Evolutionary conservation across 2,797 vertebrate genomes (phyloP).

Genomic region (Salarias fasciatus): DNA sequence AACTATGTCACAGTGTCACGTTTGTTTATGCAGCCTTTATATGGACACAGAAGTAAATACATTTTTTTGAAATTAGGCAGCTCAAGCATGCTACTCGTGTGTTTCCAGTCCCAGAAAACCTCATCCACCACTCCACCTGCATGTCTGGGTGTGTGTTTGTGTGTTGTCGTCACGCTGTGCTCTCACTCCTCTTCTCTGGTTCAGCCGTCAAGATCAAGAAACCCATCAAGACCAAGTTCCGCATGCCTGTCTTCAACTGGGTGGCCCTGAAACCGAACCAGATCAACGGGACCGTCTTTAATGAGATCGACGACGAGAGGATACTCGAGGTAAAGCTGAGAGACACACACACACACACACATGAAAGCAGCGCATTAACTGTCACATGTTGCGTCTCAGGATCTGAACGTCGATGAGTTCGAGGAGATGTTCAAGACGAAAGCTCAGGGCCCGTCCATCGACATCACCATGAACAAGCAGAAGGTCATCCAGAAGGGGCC

Average conservation of each 20-base stretch:
- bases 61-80: conserved; percentile 14
- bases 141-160: conserved; percentile 20
- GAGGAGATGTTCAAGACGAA: conserved; percentile 99
- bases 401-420: conserved; percentile 95
- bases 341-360: too few relatives aligned
- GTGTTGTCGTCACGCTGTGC: neutral
- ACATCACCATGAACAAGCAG: conserved; percentile 87
- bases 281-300: conserved; percentile 98
- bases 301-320: conserved; percentile 95
- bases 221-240: conserved; percentile 98
- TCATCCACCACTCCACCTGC: conserved; percentile 30
- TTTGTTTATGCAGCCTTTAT: neutral
- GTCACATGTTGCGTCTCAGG: conserved; percentile 72
- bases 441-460: conserved; percentile 91
- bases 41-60: neutral
- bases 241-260: conserved; percentile 98
- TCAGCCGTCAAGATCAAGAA: conserved; percentile 98
- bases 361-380: neutral
- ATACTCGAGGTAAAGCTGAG: conserved; percentile 91
- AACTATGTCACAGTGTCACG: neutral
- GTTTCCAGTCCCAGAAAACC: conserved; percentile 27
- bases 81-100: conserved; percentile 10
- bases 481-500: conserved; percentile 89
- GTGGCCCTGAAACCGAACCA: conserved; percentile 97
- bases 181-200: conserved; percentile 48